phyloP scores from a whole-genome alignment of 2,797 vertebrate genomes.

The Hemitrygon akajei region DNA sequence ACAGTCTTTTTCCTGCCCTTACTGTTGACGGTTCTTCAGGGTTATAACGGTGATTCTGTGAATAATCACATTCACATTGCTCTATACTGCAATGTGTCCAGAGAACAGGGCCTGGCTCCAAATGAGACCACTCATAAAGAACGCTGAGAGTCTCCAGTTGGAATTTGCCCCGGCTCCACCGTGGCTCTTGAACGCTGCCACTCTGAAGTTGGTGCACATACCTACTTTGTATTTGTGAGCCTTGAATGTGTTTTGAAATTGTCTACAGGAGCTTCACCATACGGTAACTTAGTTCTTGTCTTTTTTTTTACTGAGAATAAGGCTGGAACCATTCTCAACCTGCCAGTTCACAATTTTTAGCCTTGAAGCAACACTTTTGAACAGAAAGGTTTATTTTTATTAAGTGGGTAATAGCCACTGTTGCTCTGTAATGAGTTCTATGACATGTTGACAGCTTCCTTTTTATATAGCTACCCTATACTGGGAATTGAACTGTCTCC shows the following conservation, averaged over 20 bases:
- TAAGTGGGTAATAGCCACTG: constrained; percentile 22
- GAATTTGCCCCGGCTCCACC: background rate
- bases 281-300: background rate
- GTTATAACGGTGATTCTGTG: background rate
- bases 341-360: background rate
- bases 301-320: background rate
- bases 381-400: constrained; percentile 20
- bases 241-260: background rate
- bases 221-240: background rate
- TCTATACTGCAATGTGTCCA: background rate
- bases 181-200: background rate
- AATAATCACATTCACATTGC: background rate
- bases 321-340: background rate
- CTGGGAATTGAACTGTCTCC: background rate
- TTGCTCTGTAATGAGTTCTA: background rate
- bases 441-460: background rate
- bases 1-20: background rate
- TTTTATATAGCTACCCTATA: background rate
- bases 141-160: background rate
- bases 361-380: background rate
- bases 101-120: background rate
- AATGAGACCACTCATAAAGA: too few relatives aligned
- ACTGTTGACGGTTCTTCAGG: background rate
- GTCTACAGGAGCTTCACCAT: background rate
- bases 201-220: background rate